Evolutionary conservation across 2,797 vertebrate species (phyloP), one percentile per base, ranked within the genome.

Genomic region (Chaenodraco wilsoni): DNA sequence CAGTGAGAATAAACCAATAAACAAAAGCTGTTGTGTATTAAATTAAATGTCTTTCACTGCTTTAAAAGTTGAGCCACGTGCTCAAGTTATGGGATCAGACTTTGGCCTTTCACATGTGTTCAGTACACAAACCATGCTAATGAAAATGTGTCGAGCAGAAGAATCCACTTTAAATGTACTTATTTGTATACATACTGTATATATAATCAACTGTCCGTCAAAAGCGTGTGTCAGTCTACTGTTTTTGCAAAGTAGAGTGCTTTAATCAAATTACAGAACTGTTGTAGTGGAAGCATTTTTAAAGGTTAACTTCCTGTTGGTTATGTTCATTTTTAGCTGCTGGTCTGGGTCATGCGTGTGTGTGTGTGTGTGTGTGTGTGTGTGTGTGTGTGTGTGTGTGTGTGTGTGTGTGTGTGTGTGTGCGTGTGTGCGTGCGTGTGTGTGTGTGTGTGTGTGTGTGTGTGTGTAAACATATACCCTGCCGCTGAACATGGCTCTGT

Each of bases 251-350:
- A 48, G 37, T 11, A 14, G 10, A 15, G 13, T 31, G 48, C 74
- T 67, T 0, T 27, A 49, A 64, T 65, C 58, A 67, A 80, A 87
- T 65, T 74, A 78, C 63, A 84, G 81, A 87, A 89, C 77, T 87
- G 45, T 41, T 75, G 45, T 15, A 41, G 49, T 85, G 83, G 70
- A 81, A 76, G 45, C 49, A 52, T 60, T 64, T 41, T 65, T 83
- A 88, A 91, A 90, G 71, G 76, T 88, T 72, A 82, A 87, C 88
- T 91, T 92, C 90, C 90, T 82, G 79, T 72, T 85, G 48, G 52
- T 68, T 69, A 6, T 50, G 40, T 48, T 72, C 45, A 82, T 74
- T 86, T 88, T 85, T 86, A 83, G 68, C 46, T 52, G 48, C 17
- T 31, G 48, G 65, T 87, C 76, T 80, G 56, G 46, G 69, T 79